phyloP scores from a whole-genome alignment of 2,113 vertebrate species.

The Ahaetulla prasina region DNA sequence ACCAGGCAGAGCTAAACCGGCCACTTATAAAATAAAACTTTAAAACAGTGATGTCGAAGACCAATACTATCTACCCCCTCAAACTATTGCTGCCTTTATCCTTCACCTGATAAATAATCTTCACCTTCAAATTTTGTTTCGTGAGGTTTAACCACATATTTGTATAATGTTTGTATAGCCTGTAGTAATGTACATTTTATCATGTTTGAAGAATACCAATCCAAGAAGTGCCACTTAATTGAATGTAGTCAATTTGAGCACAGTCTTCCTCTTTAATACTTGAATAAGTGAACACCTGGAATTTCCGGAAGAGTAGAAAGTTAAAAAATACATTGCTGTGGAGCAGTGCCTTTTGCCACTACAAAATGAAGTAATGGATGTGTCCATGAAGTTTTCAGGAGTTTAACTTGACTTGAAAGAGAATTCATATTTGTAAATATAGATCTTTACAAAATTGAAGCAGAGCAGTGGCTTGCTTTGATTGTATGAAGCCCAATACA shows the following conservation, averaged over 20 bases:
- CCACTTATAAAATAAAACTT: not conserved
- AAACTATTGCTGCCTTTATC: not conserved
- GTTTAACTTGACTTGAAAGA: not conserved
- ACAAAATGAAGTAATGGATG: not conserved
- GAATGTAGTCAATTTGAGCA: not conserved
- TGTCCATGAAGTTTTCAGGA: not conserved
- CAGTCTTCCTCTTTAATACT: not conserved
- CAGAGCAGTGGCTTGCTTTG: not conserved
- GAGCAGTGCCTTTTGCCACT: not conserved
- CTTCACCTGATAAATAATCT: not conserved
- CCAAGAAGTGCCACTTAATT: not conserved
- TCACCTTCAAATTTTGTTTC: not conserved
- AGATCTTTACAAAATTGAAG: not conserved
- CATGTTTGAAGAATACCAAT: not conserved
- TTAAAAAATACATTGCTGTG: not conserved
- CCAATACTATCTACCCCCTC: not conserved
- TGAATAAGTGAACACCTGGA: not conserved
- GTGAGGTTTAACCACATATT: not conserved
- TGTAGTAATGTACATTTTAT: not conserved
- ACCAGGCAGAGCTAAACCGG: too few species aligned
- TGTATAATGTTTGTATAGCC: not conserved
- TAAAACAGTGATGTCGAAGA: not conserved
- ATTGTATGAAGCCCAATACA: not conserved
- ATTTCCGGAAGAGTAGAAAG: not conserved
- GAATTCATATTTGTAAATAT: not conserved